Percentiles rank a stretch among this genome's conserved stretches.
phyloP scores from a whole-genome alignment of 2,113 vertebrate species.

The Anser cygnoides region DNA sequence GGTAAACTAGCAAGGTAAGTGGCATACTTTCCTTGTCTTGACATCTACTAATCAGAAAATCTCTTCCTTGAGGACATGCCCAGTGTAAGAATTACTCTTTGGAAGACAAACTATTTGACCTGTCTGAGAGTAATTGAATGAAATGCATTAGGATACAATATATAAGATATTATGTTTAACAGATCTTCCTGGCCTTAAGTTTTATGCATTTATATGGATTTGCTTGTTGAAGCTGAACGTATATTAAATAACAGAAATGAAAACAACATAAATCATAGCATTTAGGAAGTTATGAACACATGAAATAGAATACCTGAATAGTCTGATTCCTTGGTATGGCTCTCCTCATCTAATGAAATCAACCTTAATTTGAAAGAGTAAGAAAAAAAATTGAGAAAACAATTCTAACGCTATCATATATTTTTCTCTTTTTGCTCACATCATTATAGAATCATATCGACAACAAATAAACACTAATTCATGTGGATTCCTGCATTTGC shows the following conservation, averaged over 20 bases:
- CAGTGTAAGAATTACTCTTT: background rate
- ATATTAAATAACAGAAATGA: background rate
- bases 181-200: background rate
- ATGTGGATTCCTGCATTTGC: background rate
- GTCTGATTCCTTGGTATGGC: constrained; percentile 67
- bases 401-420: background rate
- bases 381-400: background rate
- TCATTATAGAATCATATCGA: background rate
- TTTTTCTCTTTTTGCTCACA: background rate
- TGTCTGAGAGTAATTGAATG: background rate
- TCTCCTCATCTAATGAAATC: constrained; percentile 86
- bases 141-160: background rate
- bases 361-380: constrained; percentile 79
- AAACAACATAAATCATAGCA: background rate
- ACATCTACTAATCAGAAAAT: background rate
- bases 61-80: background rate
- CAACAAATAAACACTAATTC: background rate
- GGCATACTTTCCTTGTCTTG: background rate
- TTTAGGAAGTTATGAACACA: background rate
- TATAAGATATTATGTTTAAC: background rate
- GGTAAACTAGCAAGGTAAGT: background rate
- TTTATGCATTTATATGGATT: background rate
- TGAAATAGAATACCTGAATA: constrained; percentile 78
- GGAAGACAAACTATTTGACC: background rate
- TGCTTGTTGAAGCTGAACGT: background rate